Conservation (phyloP, 2,888 invertebrate genomes). For the Aporophyla lueneburgensis region DNA sequence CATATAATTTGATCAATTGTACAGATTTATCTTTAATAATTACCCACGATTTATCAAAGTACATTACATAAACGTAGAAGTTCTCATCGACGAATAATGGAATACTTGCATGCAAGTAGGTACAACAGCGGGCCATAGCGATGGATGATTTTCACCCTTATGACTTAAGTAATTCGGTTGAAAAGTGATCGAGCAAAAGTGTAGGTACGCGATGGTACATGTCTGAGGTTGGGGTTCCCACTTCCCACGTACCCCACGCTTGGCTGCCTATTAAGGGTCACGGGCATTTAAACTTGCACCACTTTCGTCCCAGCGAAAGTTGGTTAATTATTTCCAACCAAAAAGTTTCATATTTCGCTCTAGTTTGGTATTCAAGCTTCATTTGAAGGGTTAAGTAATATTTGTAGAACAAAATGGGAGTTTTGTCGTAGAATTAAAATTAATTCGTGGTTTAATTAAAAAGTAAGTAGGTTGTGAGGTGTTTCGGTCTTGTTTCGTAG, state of each 20-base stretch:
- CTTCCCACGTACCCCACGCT: slow-evolving; percentile 65
- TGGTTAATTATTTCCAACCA: slow-evolving; percentile 62
- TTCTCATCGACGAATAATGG: slow-evolving; percentile 43
- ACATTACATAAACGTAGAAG: slow-evolving; percentile 29
- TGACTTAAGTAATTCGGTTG: too few relatives aligned
- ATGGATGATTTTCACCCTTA: too few relatives aligned
- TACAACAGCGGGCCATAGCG: too few relatives aligned
- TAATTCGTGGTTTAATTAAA: slow-evolving; percentile 42
- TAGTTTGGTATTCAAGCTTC: slow-evolving; percentile 59
- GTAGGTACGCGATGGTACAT: neutral
- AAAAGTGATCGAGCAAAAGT: too few relatives aligned
- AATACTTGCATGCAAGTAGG: neutral
- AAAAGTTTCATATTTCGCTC: slow-evolving; percentile 65
- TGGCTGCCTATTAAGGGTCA: slow-evolving; percentile 59
- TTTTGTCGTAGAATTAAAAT: slow-evolving; percentile 38
- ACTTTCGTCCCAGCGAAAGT: slow-evolving; percentile 63
- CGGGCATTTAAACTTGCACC: slow-evolving; percentile 62
- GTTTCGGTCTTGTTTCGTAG: neutral
- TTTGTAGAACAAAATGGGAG: slow-evolving; percentile 41
- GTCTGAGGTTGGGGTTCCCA: slow-evolving; percentile 55
- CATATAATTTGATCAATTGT: slow-evolving; percentile 40
- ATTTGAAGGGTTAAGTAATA: slow-evolving; percentile 64
- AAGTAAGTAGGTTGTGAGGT: neutral
- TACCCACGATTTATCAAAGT: slow-evolving; percentile 47
- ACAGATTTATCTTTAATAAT: slow-evolving; percentile 44